Evolutionary conservation across 53 echinoderm and acorn worm genomes (phyloP).

Genomic region (Crossaster papposus): DNA sequence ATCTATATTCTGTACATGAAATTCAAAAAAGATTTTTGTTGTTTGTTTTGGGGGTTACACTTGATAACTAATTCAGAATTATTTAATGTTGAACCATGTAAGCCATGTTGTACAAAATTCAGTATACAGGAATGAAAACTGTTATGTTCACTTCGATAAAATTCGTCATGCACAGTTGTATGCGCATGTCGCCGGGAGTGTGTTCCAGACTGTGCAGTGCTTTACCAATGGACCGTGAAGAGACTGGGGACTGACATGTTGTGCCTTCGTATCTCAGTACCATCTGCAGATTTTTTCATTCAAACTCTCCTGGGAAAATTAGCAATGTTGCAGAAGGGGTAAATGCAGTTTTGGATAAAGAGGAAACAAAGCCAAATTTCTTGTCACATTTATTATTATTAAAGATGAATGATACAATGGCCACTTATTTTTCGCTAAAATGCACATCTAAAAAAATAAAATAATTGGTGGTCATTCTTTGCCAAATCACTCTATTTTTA

Average conservation of each 20-base stretch:
- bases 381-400: too few relatives aligned
- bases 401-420: too few relatives aligned
- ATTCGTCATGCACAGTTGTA: not conserved
- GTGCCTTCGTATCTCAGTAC: slow-evolving; percentile 23
- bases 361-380: not conserved
- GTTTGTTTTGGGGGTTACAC: too few relatives aligned
- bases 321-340: not conserved
- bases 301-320: not conserved
- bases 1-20: too few relatives aligned
- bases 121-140: not conserved
- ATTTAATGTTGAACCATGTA: not conserved
- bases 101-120: not conserved
- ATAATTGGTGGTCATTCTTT: not conserved
- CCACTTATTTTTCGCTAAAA: too few relatives aligned
- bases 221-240: slow-evolving; percentile 52
- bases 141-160: not conserved
- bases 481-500: too few relatives aligned
- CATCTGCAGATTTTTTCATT: not conserved
- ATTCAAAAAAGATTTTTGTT: too few relatives aligned
- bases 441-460: not conserved
- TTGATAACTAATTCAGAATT: not conserved
- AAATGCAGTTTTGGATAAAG: not conserved
- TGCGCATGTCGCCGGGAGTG: slow-evolving; percentile 27
- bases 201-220: slow-evolving; percentile 59
- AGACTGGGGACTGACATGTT: slow-evolving; percentile 56